These are phyloP conservation scores for Ips nitidus DNA, from an alignment of 1,140 invertebrate species.

Conservation along the genomic window DNA sequence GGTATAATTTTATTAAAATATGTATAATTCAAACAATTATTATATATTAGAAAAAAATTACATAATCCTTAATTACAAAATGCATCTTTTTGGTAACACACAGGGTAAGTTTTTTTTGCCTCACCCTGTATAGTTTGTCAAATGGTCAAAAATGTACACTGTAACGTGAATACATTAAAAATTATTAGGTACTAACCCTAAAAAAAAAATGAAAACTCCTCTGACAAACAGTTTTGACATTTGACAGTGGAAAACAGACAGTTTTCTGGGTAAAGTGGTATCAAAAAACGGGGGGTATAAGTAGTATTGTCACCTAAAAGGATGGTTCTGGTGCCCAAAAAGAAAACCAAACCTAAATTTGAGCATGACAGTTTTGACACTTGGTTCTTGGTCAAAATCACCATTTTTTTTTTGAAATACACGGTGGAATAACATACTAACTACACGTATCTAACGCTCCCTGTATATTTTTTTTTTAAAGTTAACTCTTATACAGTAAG, in stretches of 20 bases:
- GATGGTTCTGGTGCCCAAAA: background rate
- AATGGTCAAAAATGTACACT: background rate
- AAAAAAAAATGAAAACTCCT: background rate
- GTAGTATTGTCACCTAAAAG: background rate
- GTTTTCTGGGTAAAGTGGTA: background rate
- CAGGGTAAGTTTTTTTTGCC: background rate
- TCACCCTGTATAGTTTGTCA: conserved; percentile 4
- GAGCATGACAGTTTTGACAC: background rate
- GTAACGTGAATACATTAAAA: background rate
- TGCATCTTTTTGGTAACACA: conserved; percentile 14
- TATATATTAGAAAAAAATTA: conserved; percentile 16
- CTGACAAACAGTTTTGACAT: background rate
- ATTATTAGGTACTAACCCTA: background rate
- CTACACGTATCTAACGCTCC: background rate
- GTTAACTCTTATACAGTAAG: background rate
- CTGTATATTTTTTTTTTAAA: background rate
- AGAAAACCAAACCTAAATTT: background rate
- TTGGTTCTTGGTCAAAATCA: background rate
- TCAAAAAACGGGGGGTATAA: background rate
- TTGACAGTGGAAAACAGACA: background rate
- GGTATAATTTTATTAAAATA: conserved; percentile 26
- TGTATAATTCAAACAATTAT: conserved; percentile 33
- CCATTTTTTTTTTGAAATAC: background rate
- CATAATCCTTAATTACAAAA: conserved; percentile 8
- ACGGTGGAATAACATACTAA: background rate